Percentiles rank a stretch among this genome's conserved stretches.
phyloP scores from a whole-genome alignment of 2,888 invertebrate genomes.

The Rugalucina vietnamica region DNA sequence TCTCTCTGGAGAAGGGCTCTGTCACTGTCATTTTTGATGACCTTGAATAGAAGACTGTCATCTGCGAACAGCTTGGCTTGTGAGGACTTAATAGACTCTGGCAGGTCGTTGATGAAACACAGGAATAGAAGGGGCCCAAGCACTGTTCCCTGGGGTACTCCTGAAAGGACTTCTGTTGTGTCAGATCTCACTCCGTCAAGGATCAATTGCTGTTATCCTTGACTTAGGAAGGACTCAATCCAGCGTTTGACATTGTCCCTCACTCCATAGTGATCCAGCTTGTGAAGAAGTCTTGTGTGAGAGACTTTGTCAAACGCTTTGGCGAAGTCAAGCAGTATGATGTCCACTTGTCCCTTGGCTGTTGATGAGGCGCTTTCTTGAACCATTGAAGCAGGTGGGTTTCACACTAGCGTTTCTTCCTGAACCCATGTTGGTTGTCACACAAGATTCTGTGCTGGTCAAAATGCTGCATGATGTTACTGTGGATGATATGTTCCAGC shows the following conservation, averaged over 20 bases:
- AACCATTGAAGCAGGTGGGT: not conserved
- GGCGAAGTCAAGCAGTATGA: not conserved
- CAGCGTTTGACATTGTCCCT: not conserved
- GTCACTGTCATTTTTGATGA: not conserved
- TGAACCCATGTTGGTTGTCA: constrained; percentile 3
- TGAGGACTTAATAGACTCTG: not conserved
- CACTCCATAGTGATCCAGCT: constrained; percentile 5
- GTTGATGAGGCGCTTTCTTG: not conserved
- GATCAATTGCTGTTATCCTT: not conserved
- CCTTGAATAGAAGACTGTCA: not conserved
- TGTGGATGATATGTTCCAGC: constrained; percentile 11
- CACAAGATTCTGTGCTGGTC: constrained; percentile 2
- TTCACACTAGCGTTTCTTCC: not conserved
- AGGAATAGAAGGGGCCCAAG: not conserved
- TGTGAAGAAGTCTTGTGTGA: not conserved
- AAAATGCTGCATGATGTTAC: not conserved
- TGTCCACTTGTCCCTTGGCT: constrained; percentile 1
- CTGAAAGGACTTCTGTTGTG: not conserved
- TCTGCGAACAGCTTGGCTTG: not conserved
- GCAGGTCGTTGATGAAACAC: not conserved
- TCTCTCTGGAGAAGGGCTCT: not conserved
- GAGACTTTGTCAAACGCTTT: constrained; percentile 4
- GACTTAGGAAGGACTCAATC: not conserved
- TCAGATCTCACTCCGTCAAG: not conserved
- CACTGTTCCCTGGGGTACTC: not conserved